A percentile compares a stretch with the other conserved stretches of the same genome.
phyloP scores from a whole-genome alignment of 2,113 vertebrate genomes.

The Carettochelys insculpta region DNA sequence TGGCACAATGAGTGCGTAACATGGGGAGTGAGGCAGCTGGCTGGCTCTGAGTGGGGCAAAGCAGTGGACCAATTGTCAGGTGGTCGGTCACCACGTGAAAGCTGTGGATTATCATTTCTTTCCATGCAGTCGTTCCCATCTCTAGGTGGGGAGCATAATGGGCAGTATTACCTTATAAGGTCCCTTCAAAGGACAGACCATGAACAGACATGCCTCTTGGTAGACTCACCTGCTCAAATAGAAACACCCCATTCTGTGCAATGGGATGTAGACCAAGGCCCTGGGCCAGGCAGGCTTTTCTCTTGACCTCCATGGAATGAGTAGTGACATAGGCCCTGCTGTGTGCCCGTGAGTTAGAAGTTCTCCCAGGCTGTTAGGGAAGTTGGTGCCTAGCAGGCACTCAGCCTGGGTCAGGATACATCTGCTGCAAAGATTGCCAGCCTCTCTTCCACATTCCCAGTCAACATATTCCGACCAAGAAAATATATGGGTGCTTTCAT shows the following conservation, averaged over 20 bases:
- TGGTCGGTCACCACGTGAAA: too few species aligned
- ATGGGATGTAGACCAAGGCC: fast-evolving
- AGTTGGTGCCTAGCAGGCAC: background rate
- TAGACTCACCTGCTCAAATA: background rate
- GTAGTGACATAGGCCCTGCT: background rate
- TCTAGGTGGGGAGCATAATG: background rate
- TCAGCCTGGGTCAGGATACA: background rate
- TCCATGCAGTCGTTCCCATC: background rate
- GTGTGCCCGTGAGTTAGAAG: background rate
- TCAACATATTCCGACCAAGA: background rate
- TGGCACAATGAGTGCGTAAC: background rate
- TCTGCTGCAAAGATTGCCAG: background rate
- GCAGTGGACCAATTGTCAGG: too few species aligned
- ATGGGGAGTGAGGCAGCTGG: background rate
- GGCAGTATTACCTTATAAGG: background rate
- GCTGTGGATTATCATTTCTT: background rate
- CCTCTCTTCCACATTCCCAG: background rate
- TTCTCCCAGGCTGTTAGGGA: background rate
- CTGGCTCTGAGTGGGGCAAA: background rate
- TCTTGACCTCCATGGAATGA: background rate
- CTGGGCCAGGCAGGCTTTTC: background rate
- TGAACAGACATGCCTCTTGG: background rate
- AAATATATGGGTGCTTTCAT: background rate
- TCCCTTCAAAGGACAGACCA: background rate
- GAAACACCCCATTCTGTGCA: background rate